phyloP scores from a whole-genome alignment of 2,797 vertebrate species.

The Neosilurus hyrtlii region DNA sequence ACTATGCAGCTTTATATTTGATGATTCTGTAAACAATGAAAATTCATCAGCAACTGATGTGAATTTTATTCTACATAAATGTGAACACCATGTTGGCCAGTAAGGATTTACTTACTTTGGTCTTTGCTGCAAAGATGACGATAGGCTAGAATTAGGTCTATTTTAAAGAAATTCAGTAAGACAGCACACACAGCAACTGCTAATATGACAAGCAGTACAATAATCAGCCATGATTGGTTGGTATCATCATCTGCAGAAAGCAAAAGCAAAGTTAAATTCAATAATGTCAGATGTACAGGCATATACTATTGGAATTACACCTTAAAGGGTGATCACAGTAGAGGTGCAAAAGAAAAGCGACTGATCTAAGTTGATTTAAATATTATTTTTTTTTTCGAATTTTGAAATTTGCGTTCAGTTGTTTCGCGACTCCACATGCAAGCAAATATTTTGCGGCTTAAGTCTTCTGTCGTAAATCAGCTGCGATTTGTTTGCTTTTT shows the following conservation, averaged over 20 bases:
- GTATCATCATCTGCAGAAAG: constrained; percentile 12
- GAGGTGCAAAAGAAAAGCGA: no score
- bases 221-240: background rate
- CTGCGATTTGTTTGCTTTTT: no score
- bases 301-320: no score
- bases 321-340: no score
- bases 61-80: background rate
- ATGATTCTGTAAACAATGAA: no score
- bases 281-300: background rate
- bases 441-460: no score
- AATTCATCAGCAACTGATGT: background rate
- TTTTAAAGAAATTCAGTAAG: constrained; percentile 39
- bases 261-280: constrained; percentile 1
- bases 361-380: no score
- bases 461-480: no score
- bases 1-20: background rate
- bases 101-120: constrained; percentile 8
- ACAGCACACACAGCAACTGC: background rate
- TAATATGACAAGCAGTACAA: constrained; percentile 10
- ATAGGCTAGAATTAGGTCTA: constrained; percentile 46
- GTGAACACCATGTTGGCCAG: background rate
- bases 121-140: constrained; percentile 11
- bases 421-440: no score
- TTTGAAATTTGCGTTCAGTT: no score
- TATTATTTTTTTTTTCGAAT: no score